Percentiles rank a stretch among this genome's conserved stretches.
Evolutionary conservation across 1,140 invertebrate species (phyloP).

Genomic region (Neodiprion pinetum): DNA sequence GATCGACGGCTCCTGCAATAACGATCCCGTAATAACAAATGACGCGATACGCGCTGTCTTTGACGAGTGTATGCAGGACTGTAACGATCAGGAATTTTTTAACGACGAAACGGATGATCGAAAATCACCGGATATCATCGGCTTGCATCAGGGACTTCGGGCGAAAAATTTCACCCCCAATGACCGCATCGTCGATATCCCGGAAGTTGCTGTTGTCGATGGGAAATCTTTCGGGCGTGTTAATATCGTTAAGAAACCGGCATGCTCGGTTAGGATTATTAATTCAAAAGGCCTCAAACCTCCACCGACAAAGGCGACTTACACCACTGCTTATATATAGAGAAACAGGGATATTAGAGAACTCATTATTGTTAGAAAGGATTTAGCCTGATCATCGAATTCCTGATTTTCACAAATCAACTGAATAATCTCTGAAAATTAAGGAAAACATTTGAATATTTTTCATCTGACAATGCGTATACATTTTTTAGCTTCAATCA

Average conservation of each 20-base stretch:
- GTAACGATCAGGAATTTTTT: too few species aligned
- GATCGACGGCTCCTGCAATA: too few species aligned
- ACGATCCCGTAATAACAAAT: too few species aligned
- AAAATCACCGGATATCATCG: too few species aligned
- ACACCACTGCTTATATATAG: constrained; percentile 60
- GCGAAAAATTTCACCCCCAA: constrained; percentile 7
- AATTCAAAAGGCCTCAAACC: constrained; percentile 53
- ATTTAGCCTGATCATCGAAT: too few species aligned
- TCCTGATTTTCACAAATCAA: too few species aligned
- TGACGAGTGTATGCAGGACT: too few species aligned
- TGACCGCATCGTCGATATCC: constrained; percentile 43
- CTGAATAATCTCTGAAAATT: too few species aligned
- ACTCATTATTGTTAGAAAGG: too few species aligned
- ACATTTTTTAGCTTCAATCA: too few species aligned
- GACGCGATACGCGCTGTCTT: too few species aligned
- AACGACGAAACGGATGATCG: too few species aligned
- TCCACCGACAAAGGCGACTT: constrained; percentile 54
- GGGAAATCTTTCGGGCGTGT: constrained; percentile 36
- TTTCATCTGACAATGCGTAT: constrained; percentile 34
- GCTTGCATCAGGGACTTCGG: not conserved
- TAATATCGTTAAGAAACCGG: constrained; percentile 44
- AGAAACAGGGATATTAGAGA: not conserved
- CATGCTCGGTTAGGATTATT: constrained; percentile 48
- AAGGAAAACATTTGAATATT: not conserved
- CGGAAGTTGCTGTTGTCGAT: constrained; percentile 49